Conservation (phyloP, 1,140 invertebrate species). For the Anoplophora glabripennis region DNA sequence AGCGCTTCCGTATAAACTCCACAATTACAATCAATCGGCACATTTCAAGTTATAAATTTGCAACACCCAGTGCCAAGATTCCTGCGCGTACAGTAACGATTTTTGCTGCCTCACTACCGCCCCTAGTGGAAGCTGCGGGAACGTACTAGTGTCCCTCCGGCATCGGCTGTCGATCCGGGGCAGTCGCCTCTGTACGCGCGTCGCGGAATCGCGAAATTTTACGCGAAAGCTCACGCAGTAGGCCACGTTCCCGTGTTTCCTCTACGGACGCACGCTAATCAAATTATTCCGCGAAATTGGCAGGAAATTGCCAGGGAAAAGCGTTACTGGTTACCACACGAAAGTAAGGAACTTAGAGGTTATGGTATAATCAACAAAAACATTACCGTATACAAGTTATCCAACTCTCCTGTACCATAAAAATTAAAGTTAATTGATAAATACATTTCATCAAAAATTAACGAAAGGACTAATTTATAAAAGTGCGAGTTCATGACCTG, state of each 20-base stretch:
- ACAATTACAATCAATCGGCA: conserved; percentile 24
- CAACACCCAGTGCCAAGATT: conserved; percentile 35
- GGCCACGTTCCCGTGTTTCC: background rate
- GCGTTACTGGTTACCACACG: too few species aligned
- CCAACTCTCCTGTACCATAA: too few species aligned
- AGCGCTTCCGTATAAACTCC: background rate
- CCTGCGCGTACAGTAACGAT: conserved; percentile 43
- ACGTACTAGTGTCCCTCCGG: conserved; percentile 36
- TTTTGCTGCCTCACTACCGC: conserved; percentile 31
- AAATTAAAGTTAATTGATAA: too few species aligned
- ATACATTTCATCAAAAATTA: too few species aligned
- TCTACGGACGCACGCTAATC: too few species aligned
- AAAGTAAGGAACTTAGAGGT: too few species aligned
- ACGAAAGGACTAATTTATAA: too few species aligned
- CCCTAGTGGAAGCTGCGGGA: conserved; percentile 21
- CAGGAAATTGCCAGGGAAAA: too few species aligned
- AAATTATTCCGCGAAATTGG: too few species aligned
- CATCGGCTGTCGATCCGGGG: conserved; percentile 36
- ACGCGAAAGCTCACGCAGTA: conserved; percentile 10
- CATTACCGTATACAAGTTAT: too few species aligned
- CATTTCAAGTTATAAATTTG: conserved; percentile 29
- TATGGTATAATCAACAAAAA: too few species aligned
- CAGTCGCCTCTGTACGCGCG: conserved; percentile 31
- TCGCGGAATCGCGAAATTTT: conserved; percentile 25
- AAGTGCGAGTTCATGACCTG: too few species aligned